These are phyloP conservation scores for Gallirallus australis DNA, from an alignment of 2,797 vertebrate genomes.

Conservation along the genomic window DNA sequence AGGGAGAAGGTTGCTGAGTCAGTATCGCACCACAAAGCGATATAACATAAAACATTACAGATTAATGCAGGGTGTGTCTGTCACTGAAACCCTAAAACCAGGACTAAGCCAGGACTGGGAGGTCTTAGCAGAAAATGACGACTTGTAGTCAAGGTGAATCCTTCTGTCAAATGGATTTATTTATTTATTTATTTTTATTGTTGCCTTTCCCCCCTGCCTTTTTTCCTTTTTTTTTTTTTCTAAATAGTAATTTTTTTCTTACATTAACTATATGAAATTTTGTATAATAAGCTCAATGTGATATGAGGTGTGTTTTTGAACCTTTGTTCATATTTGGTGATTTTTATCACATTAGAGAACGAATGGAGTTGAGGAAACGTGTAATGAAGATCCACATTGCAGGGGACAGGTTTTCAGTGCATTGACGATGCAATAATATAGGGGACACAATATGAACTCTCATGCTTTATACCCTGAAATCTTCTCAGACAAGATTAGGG, in stretches of 20 bases:
- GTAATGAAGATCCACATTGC: not conserved
- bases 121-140: not conserved
- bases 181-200: not conserved
- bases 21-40: not conserved
- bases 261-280: not conserved
- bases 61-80: not conserved
- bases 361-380: not conserved
- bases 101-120: not conserved
- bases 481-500: not conserved
- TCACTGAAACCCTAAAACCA: not conserved
- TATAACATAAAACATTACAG: not conserved
- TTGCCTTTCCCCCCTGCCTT: not conserved
- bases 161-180: not conserved
- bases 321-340: not conserved
- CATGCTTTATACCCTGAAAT: not conserved
- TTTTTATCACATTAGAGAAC: not conserved
- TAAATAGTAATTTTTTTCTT: not conserved
- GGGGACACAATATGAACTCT: not conserved
- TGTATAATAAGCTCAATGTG: not conserved
- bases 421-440: not conserved
- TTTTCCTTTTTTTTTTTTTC: no score
- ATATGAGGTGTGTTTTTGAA: not conserved
- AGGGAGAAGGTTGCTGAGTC: not conserved
- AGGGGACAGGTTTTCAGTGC: not conserved
- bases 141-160: not conserved